These are phyloP conservation scores for Diaphora mendica DNA, from an alignment of 2,888 invertebrate genomes.

Conservation along the genomic window DNA sequence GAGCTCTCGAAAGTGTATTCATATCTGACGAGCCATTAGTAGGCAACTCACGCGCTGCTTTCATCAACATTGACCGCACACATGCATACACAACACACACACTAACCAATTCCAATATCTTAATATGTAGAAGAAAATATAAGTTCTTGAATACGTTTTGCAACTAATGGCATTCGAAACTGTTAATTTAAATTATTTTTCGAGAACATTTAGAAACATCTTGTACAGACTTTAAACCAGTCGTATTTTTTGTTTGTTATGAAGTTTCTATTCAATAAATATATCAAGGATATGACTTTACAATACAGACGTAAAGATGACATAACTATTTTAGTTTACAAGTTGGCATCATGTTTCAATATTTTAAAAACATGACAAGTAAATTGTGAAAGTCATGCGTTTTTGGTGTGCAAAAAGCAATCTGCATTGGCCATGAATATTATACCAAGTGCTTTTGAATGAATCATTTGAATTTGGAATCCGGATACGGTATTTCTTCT, in stretches of 20 bases:
- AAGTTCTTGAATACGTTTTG: not conserved
- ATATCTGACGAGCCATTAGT: constrained; percentile 51
- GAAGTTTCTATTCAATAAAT: not conserved
- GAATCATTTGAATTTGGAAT: constrained; percentile 4
- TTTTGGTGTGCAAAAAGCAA: not conserved
- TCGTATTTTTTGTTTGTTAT: not conserved
- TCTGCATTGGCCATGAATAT: not conserved
- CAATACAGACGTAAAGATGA: not conserved
- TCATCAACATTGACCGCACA: constrained; percentile 54
- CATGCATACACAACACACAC: not conserved
- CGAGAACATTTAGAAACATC: not conserved
- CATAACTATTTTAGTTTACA: not conserved
- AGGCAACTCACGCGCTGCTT: constrained; percentile 67
- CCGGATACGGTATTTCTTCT: constrained; percentile 1
- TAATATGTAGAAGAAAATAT: constrained; percentile 7
- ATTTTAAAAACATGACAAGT: not conserved
- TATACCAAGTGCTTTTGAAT: not conserved
- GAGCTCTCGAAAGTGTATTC: constrained; percentile 57
- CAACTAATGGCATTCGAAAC: not conserved
- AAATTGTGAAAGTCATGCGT: constrained; percentile 2
- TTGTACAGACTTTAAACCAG: not conserved
- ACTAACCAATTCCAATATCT: not conserved
- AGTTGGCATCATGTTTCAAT: not conserved
- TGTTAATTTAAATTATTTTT: not conserved
- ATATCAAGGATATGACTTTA: not conserved